phyloP scores from a whole-genome alignment of 2,888 invertebrate species.

The Lydus trimaculatus region DNA sequence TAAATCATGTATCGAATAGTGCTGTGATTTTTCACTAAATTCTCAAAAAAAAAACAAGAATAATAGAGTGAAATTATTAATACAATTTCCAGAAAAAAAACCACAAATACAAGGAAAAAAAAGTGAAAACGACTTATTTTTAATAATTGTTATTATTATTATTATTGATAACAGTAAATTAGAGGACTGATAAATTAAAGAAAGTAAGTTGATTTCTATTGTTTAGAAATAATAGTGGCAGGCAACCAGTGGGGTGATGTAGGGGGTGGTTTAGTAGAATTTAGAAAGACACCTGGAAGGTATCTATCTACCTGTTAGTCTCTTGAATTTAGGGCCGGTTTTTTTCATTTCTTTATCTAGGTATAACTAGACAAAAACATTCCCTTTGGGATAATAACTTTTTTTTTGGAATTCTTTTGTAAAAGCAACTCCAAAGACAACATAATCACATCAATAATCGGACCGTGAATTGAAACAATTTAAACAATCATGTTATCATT shows the following conservation, averaged over 20 bases:
- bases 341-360: neutral
- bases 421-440: neutral
- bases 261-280: neutral
- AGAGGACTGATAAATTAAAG: neutral
- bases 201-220: neutral
- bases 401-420: neutral
- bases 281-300: neutral
- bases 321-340: neutral
- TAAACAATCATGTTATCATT: neutral
- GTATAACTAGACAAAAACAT: neutral
- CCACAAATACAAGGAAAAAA: neutral
- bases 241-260: too few species aligned
- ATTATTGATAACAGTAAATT: neutral
- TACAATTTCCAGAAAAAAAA: neutral
- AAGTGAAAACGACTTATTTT: neutral
- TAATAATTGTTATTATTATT: neutral
- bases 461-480: neutral
- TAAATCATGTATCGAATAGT: neutral
- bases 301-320: neutral
- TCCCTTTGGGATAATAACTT: neutral
- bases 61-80: neutral
- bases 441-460: neutral
- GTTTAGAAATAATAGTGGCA: neutral
- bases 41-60: neutral
- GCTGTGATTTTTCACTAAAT: neutral